These are phyloP conservation scores for Denticeps clupeoides DNA, from an alignment of 2,797 vertebrate species.

Conservation along the genomic window DNA sequence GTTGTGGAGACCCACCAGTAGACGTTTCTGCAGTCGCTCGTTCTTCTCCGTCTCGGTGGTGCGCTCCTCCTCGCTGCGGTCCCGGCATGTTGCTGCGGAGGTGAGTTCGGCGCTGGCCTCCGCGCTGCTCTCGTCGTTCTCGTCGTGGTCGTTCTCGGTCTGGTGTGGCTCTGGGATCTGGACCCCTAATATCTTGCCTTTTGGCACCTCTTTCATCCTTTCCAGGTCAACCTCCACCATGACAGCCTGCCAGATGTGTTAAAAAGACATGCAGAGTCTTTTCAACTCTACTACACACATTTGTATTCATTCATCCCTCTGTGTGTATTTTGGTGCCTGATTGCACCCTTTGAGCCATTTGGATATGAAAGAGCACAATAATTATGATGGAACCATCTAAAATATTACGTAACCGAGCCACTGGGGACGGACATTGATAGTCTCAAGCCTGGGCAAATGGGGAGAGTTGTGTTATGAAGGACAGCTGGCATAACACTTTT, in stretches of 20 bases:
- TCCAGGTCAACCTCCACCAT: slow-evolving; percentile 83
- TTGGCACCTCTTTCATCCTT: slow-evolving; percentile 82
- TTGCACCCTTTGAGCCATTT: too few relatives aligned
- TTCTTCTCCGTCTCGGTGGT: slow-evolving; percentile 94
- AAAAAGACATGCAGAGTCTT: slow-evolving; percentile 1
- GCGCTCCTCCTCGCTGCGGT: slow-evolving; percentile 89
- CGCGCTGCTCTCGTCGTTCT: slow-evolving; percentile 86
- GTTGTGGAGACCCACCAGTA: slow-evolving; percentile 86
- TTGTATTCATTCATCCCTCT: too few relatives aligned
- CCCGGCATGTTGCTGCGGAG: slow-evolving; percentile 70
- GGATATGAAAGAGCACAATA: too few relatives aligned
- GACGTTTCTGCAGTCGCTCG: slow-evolving; percentile 81
- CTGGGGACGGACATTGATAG: too few relatives aligned
- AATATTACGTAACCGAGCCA: too few relatives aligned
- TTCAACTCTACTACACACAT: slow-evolving; percentile 11
- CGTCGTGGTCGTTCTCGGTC: slow-evolving; percentile 78
- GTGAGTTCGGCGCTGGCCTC: slow-evolving; percentile 86
- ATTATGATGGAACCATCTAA: too few relatives aligned
- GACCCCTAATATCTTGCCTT: slow-evolving; percentile 74
- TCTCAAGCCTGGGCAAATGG: too few relatives aligned
- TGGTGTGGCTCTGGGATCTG: slow-evolving; percentile 76
- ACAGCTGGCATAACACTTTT: too few relatives aligned
- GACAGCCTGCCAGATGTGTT: slow-evolving; percentile 58
- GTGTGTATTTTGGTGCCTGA: too few relatives aligned
- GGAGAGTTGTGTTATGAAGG: too few relatives aligned